phyloP scores from a whole-genome alignment of 2,888 invertebrate species.

The Eretmocerus hayati region DNA sequence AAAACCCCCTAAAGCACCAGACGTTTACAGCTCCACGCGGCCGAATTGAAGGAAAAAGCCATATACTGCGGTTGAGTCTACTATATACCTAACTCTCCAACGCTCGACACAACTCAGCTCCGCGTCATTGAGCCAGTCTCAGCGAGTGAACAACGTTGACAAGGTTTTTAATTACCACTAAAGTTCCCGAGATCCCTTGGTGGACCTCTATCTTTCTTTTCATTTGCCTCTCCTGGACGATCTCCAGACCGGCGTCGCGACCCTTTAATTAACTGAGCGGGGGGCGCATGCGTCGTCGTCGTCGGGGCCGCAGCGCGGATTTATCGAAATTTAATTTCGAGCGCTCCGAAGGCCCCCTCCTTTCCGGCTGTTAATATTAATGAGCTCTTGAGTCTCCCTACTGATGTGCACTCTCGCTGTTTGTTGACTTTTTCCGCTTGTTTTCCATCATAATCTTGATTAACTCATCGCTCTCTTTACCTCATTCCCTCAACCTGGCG shows the following conservation, averaged over 20 bases:
- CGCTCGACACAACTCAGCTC: not conserved
- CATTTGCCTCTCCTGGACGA: not conserved
- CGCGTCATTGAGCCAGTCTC: conserved; percentile 19
- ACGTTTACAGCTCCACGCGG: not conserved
- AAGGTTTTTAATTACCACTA: conserved; percentile 19
- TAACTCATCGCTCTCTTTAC: no score
- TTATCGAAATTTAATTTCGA: conserved; percentile 10
- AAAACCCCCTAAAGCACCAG: conserved; percentile 29
- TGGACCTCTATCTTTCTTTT: not conserved
- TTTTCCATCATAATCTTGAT: no score
- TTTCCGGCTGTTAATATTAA: no score
- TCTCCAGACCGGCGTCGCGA: not conserved
- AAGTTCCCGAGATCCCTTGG: not conserved
- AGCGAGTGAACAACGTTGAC: conserved; percentile 16
- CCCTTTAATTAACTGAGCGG: conserved; percentile 17
- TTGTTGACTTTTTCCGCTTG: not conserved
- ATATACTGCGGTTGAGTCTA: not conserved
- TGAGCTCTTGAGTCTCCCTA: not conserved
- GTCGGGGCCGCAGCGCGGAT: not conserved
- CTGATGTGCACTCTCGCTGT: not conserved
- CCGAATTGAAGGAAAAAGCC: no score
- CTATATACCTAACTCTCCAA: not conserved
- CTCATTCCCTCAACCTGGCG: no score
- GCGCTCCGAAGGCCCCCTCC: no score
- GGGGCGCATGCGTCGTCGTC: no score